Evolutionary conservation across 2,113 vertebrate species (phyloP).

Genomic region (Oncorhynchus gorbuscha): DNA sequence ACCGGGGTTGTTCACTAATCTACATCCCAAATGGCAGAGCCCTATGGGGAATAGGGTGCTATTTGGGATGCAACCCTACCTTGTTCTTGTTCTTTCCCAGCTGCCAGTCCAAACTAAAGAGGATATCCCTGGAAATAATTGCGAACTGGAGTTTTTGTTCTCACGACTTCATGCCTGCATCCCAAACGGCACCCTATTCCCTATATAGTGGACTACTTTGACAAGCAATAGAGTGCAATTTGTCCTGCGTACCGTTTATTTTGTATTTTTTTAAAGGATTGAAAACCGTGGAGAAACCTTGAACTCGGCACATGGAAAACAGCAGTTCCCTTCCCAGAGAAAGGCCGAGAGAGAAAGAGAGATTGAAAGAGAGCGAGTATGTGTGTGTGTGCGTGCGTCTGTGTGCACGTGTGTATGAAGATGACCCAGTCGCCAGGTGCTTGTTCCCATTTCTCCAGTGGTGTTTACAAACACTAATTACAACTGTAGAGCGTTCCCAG

Average conservation of each 20-base stretch:
- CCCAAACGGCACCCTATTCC: too few relatives aligned
- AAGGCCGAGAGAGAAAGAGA: background rate
- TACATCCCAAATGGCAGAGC: background rate
- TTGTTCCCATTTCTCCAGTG: slow-evolving; percentile 29
- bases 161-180: background rate
- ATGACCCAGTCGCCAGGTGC: slow-evolving; percentile 41
- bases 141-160: slow-evolving; percentile 19
- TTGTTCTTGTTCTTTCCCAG: background rate
- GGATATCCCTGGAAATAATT: background rate
- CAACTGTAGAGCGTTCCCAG: slow-evolving; percentile 44
- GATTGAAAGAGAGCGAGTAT: background rate
- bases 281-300: slow-evolving; percentile 15
- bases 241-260: too few relatives aligned
- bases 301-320: slow-evolving; percentile 16
- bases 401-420: background rate
- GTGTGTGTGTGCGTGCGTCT: background rate
- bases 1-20: too few relatives aligned
- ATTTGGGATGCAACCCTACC: too few relatives aligned
- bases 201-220: too few relatives aligned
- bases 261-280: background rate
- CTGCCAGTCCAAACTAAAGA: background rate
- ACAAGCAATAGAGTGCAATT: too few relatives aligned
- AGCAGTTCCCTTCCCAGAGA: background rate
- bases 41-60: too few relatives aligned
- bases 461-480: slow-evolving; percentile 57